Percentiles rank a stretch among this genome's conserved stretches.
phyloP scores from a whole-genome alignment of 2,888 invertebrate species.

The Eustalomyia histrio region DNA sequence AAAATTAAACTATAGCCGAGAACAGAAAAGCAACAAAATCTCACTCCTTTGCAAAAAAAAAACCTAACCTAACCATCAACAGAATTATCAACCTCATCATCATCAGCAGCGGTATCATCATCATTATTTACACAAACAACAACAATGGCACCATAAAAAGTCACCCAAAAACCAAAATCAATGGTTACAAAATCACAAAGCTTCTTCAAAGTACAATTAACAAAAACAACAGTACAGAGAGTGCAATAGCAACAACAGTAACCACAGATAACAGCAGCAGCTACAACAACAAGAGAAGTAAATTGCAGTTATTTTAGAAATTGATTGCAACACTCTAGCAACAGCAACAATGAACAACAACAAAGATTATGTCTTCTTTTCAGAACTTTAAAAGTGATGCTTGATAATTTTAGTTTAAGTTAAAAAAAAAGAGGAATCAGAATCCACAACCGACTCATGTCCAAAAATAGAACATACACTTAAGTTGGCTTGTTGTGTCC shows the following conservation, averaged over 20 bases:
- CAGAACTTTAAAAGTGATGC: not conserved
- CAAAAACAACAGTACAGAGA: conserved; percentile 39
- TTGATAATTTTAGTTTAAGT: not conserved
- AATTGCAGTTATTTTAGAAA: conserved; percentile 37
- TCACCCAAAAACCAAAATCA: conserved; percentile 25
- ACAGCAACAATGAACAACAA: conserved; percentile 11
- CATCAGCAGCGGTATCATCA: not conserved
- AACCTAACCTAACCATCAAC: not conserved
- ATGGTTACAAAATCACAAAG: conserved; percentile 30
- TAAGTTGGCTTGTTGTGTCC: too few species aligned
- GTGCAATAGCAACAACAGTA: conserved; percentile 28
- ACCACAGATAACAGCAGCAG: conserved; percentile 30
- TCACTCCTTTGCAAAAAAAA: conserved; percentile 1
- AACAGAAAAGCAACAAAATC: conserved; percentile 22
- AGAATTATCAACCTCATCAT: not conserved
- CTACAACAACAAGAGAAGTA: conserved; percentile 11
- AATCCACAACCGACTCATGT: too few species aligned
- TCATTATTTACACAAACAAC: conserved; percentile 20
- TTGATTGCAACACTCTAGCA: conserved; percentile 37
- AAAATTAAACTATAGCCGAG: conserved; percentile 13
- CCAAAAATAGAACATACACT: too few species aligned
- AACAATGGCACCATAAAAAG: conserved; percentile 11
- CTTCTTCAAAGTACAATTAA: conserved; percentile 16
- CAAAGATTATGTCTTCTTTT: conserved; percentile 19
- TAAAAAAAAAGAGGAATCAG: too few species aligned